Evolutionary conservation across 35 echinoderm and acorn worm genomes (phyloP).

Genomic region (Antedon bifida): DNA sequence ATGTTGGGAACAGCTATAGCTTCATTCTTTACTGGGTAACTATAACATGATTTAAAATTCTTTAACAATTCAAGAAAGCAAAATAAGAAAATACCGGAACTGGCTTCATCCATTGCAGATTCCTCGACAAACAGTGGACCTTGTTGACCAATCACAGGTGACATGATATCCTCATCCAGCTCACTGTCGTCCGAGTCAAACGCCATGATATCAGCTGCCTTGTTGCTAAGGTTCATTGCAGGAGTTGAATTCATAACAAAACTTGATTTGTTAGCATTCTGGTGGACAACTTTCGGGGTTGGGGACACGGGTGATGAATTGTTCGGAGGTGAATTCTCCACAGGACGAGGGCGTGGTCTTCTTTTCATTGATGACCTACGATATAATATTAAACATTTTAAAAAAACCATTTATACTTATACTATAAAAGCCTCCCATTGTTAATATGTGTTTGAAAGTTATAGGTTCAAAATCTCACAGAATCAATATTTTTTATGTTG

Average conservation of each 20-base stretch:
- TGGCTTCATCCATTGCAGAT: slow-evolving; percentile 50
- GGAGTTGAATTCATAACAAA: slow-evolving; percentile 20
- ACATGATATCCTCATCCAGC: slow-evolving; percentile 43
- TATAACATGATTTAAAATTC: no score
- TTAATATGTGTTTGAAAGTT: no score
- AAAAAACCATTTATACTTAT: no score
- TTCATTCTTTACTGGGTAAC: no score
- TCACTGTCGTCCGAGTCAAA: slow-evolving; percentile 96
- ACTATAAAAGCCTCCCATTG: no score
- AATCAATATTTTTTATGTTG: no score
- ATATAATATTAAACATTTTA: not conserved
- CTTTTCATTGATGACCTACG: not conserved
- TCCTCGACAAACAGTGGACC: slow-evolving; percentile 60
- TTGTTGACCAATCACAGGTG: slow-evolving; percentile 16
- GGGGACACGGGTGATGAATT: not conserved
- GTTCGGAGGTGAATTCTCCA: not conserved
- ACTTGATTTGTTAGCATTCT: not conserved
- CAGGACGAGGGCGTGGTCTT: not conserved
- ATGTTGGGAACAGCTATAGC: no score
- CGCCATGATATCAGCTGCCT: slow-evolving; percentile 82
- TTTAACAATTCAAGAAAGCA: no score
- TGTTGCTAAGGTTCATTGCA: slow-evolving; percentile 26
- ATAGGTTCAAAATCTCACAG: no score
- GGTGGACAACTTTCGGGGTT: not conserved
- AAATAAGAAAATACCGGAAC: slow-evolving; percentile 47